Evolutionary conservation across 2,888 invertebrate species (phyloP), one percentile per base, ranked within the genome.

Genomic region (Helobdella robusta): DNA sequence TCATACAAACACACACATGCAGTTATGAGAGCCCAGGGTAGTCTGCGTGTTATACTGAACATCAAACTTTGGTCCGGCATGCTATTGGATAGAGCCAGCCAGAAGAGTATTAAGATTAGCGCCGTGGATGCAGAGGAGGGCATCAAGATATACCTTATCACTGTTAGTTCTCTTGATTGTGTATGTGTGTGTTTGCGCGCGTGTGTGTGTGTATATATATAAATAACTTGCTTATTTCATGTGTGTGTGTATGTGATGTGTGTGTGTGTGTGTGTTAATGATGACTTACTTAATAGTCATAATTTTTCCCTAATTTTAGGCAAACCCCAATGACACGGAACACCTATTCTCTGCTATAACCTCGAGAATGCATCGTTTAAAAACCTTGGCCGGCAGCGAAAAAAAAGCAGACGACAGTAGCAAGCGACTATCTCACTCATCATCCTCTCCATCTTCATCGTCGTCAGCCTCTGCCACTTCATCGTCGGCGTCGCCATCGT

Each of bases 1-100:
- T 23, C 18, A 28, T 44, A 23, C 54, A n/a, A n/a, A n/a, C 44
- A n/a, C 40, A 32, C 54, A 23, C 56, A 61, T 6, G 15, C 73
- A 80, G 91, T 94, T 28, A 90, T 91, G 77, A 84, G 94, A 69
- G 89, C 89, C 34, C 85, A 89, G 23, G 94, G 94, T 60, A 91
- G 89, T 73, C 84, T 92, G 71, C 84, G 91, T 65, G 86, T 94
- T 63, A 85, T 93, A 75, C 83, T 95, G 67, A 95, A 94, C 80
- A 92, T 93, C 48, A 91, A 91, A 84, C 86, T 88, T 50, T 93
- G 91, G 91, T 85, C 88, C 5, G 92, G 88, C 69, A 93, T 93
- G 93, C 87, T 89, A 15, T 87, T 89, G 30, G 89, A 92, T 77
- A 84, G 87, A 70, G 89, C 91, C 2, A 90, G 89, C 74, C 84